A percentile compares a stretch with the other conserved stretches of the same genome.
Conservation (phyloP, 2,888 invertebrate species). For the Malacosoma neustria region DNA sequence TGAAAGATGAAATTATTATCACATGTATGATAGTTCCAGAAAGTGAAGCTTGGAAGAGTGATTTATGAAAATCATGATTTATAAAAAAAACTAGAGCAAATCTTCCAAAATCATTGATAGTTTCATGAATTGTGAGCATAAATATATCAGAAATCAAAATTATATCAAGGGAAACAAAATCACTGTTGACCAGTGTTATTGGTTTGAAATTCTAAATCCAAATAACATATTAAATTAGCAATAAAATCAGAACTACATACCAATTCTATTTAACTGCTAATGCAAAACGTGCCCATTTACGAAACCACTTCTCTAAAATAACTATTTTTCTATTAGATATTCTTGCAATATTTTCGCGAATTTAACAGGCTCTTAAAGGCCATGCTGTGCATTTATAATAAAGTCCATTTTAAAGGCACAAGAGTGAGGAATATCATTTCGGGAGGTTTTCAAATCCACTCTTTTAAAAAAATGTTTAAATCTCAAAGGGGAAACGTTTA, state of each 20-base stretch:
- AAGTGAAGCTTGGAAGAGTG: too few species aligned
- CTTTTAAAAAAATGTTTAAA: neutral
- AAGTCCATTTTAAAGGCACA: neutral
- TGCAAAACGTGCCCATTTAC: neutral
- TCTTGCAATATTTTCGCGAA: too few species aligned
- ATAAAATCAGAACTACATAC: neutral
- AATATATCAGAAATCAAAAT: neutral
- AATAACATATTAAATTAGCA: neutral
- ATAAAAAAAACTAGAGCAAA: neutral
- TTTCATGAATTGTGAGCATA: neutral
- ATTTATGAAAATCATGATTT: neutral
- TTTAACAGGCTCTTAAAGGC: too few species aligned
- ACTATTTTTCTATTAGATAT: too few species aligned
- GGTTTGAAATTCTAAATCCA: neutral
- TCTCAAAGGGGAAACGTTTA: neutral
- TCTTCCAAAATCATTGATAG: too few species aligned
- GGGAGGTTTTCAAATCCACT: neutral
- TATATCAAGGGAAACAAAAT: too few species aligned
- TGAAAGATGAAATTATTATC: too few species aligned
- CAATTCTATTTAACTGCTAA: neutral
- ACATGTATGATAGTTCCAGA: neutral
- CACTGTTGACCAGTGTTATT: neutral
- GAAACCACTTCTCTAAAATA: neutral
- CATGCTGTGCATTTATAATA: too few species aligned
- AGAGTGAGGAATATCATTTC: too few species aligned